These are phyloP conservation scores for Hydractinia symbiolongicarpus DNA, from an alignment of 30 jellyfish, hydroid and myxozoan species.

Conservation along the genomic window DNA sequence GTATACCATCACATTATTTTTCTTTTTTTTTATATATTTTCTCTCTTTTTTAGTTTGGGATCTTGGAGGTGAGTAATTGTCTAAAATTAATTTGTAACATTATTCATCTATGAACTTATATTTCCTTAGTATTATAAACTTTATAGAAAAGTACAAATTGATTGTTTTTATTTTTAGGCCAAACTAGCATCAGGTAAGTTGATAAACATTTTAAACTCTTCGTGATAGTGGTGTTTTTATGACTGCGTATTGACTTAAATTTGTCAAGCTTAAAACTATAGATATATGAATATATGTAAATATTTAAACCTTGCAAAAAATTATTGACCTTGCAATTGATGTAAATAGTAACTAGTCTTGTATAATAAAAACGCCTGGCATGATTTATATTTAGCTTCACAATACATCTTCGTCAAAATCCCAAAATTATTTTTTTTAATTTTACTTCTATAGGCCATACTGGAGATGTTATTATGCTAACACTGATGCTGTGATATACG, in stretches of 20 bases:
- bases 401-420: too few relatives aligned
- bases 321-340: not conserved
- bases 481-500: slow-evolving; percentile 95
- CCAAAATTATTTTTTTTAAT: slow-evolving; percentile 17
- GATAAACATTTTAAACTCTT: too few relatives aligned
- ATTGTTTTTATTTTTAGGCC: slow-evolving; percentile 41
- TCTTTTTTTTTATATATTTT: not conserved
- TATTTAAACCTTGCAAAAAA: too few relatives aligned
- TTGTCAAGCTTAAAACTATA: too few relatives aligned
- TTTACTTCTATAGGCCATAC: slow-evolving; percentile 31
- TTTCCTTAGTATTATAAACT: not conserved
- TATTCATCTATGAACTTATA: not conserved
- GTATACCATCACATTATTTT: not conserved
- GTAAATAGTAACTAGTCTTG: too few relatives aligned
- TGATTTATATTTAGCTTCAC: too few relatives aligned
- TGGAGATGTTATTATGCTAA: slow-evolving; percentile 96
- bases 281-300: too few relatives aligned
- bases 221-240: too few relatives aligned
- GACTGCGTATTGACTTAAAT: too few relatives aligned
- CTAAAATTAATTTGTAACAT: not conserved
- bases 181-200: slow-evolving; percentile 83
- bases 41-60: slow-evolving; percentile 74
- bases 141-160: not conserved
- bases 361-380: too few relatives aligned
- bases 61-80: slow-evolving; percentile 85